Conservation (phyloP, 2,113 vertebrate species). For the Limnothrissa miodon region DNA sequence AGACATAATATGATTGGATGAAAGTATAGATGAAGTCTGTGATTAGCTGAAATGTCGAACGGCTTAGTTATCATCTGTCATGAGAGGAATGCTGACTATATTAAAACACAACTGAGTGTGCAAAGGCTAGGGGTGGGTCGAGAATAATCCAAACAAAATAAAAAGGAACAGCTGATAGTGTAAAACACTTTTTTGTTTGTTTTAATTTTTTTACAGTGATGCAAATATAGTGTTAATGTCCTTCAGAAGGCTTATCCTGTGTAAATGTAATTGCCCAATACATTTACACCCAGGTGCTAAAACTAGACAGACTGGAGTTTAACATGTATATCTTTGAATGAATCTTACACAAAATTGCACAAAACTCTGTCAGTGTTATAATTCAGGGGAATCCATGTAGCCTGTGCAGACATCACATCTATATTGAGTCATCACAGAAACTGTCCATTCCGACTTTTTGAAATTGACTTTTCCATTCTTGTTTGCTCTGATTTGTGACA, state of each 20-base stretch:
- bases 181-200: conserved; percentile 35
- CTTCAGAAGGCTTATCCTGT: conserved; percentile 19
- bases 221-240: conserved; percentile 32
- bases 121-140: conserved; percentile 27
- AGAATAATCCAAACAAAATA: conserved; percentile 25
- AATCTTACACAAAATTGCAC: conserved; percentile 26
- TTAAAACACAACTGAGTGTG: conserved; percentile 31
- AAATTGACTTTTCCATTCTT: background rate
- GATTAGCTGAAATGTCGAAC: no score
- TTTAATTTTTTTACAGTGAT: conserved; percentile 35
- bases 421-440: background rate
- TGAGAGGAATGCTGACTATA: conserved; percentile 18
- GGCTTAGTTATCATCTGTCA: background rate
- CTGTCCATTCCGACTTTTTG: background rate
- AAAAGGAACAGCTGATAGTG: background rate
- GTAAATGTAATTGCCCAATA: background rate
- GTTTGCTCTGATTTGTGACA: background rate
- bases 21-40: no score
- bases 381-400: conserved; percentile 37
- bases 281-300: conserved; percentile 52
- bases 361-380: conserved; percentile 22
- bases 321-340: conserved; percentile 39
- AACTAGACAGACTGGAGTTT: conserved; percentile 45
- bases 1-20: conserved; percentile 19
- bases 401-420: conserved; percentile 15